These are phyloP conservation scores for Natator depressus DNA, from an alignment of 2,113 vertebrate species.

Conservation along the genomic window DNA sequence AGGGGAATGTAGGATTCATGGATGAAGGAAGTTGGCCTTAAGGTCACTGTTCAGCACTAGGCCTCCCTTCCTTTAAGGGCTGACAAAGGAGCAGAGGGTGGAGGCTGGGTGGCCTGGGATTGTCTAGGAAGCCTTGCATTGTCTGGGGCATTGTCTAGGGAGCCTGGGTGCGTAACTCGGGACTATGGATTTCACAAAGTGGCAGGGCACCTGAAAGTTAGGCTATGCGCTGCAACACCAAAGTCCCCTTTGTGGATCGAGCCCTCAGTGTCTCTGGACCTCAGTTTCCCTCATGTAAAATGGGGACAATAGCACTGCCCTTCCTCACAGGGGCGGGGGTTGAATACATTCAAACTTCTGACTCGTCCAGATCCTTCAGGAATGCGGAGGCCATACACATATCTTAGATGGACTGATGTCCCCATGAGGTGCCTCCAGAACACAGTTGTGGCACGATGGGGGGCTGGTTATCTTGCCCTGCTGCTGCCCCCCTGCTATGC, in stretches of 20 bases:
- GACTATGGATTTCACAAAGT: neutral
- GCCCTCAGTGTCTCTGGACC: neutral
- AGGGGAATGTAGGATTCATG: neutral
- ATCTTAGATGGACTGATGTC: neutral
- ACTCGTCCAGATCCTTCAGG: neutral
- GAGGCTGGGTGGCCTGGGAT: neutral
- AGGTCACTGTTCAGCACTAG: neutral
- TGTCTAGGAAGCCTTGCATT: neutral
- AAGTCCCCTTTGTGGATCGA: neutral
- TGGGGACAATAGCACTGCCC: neutral
- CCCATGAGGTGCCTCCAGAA: neutral
- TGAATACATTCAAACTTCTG: neutral
- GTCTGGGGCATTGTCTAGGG: neutral
- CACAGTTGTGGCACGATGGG: neutral
- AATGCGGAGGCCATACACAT: neutral
- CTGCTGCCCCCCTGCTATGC: neutral
- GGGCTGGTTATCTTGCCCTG: neutral
- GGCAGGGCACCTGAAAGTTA: neutral
- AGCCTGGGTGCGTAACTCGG: neutral
- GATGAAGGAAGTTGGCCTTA: neutral
- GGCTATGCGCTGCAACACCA: neutral
- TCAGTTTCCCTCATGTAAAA: neutral
- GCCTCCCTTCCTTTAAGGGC: neutral
- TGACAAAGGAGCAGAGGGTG: neutral
- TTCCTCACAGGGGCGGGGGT: no score